Evolutionary conservation across 2,888 invertebrate species (phyloP), one percentile per base, ranked within the genome.

Genomic region (Halictus ligatus): DNA sequence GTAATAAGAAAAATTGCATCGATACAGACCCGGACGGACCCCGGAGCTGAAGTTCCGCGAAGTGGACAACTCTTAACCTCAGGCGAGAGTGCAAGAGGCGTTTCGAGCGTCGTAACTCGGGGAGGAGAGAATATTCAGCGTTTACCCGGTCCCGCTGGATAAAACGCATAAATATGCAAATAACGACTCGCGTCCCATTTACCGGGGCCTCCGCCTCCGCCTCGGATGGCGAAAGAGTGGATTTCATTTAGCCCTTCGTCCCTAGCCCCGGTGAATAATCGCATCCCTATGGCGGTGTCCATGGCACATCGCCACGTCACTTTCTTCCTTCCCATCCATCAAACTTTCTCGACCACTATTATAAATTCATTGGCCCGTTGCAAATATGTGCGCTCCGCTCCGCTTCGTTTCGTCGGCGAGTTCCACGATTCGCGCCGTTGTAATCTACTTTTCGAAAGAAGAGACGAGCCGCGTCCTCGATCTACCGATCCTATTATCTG

Each of bases 141-240:
- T 72, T 74, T 72, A 48, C 58, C 29, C 69, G 75, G 69, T 71
- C 75, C 35, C 54, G 75, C 21, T 25, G 80, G 87, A 90, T 90
- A 84, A 89, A 88, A 88, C 89, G 90, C 85, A 90, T 91, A 90
- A 90, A 92, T 91, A 91, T 91, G 91, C 88, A 89, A 90, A 91
- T 90, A 81, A 81, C 86, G 78, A 43, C 79, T 87, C 81, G 89
- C 90, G 88, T 88, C 82, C 82, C 86, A 81, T 80, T 78, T 78
- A 80, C 60, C 86, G 40, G 43, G 60, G 85, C 50, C 69, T 50
- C 25, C 69, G 69, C 54, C 54, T 54, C 21, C 67, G 35, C 60
- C 86, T 29, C 54, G 54, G 54, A 54, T 21, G 54, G 3, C 48
- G 60, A 25, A 64, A 40, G 69, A 71, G 46, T 78, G 84, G 71